Conservation (phyloP, 1,140 invertebrate species). For the Drosophila biarmipes region DNA sequence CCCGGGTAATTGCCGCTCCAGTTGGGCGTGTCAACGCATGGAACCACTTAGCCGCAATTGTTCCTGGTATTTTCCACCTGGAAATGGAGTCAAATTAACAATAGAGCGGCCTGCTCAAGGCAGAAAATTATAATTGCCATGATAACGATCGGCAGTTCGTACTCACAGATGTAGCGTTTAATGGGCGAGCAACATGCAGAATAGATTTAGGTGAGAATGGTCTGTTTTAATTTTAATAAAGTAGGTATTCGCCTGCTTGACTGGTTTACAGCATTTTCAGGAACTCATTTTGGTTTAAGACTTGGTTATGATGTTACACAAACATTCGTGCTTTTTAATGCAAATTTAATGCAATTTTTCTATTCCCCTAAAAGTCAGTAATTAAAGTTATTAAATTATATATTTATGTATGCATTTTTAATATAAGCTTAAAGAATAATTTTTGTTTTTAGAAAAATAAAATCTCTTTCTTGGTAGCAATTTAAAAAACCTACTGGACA, state of each 20-base stretch:
- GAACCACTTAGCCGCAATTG: conserved; percentile 58
- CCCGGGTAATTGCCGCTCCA: conserved; percentile 47
- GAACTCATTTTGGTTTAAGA: neutral
- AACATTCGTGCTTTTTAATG: too few relatives aligned
- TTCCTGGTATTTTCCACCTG: conserved; percentile 24
- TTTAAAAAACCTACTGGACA: too few relatives aligned
- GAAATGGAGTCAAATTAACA: conserved; percentile 61
- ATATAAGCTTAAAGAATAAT: too few relatives aligned
- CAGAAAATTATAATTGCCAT: conserved; percentile 55
- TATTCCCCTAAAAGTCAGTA: too few relatives aligned
- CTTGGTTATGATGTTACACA: too few relatives aligned
- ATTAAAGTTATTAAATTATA: too few relatives aligned
- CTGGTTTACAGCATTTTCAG: neutral
- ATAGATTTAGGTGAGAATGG: conserved; percentile 28
- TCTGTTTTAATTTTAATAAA: neutral
- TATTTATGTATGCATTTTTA: too few relatives aligned
- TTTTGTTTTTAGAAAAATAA: too few relatives aligned
- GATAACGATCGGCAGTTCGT: conserved; percentile 65
- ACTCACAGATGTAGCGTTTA: conserved; percentile 22
- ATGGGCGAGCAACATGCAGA: conserved; percentile 58
- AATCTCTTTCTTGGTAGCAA: too few relatives aligned
- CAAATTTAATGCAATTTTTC: too few relatives aligned
- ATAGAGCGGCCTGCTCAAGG: conserved; percentile 24
- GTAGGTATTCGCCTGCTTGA: neutral
- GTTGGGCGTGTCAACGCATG: conserved; percentile 58